Percentiles rank a stretch among this genome's conserved stretches.
These are phyloP conservation scores for Tolypeutes matacus DNA, from an alignment of 2,797 vertebrate genomes.

Conservation along the genomic window DNA sequence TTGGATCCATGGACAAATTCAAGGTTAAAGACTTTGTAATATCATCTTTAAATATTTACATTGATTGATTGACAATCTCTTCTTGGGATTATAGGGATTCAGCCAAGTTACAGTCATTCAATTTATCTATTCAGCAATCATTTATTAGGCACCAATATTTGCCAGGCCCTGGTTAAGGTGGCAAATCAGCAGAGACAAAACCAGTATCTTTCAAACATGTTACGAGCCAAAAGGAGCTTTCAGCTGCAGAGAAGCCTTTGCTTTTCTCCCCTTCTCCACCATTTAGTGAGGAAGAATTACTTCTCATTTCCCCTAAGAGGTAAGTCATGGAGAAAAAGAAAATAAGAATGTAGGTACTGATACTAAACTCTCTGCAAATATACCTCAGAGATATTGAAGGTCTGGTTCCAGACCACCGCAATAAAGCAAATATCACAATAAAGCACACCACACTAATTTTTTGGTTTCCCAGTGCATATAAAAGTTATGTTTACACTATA, in stretches of 20 bases:
- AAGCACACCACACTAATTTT: too few relatives aligned
- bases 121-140: neutral
- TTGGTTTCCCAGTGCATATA: too few relatives aligned
- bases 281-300: neutral
- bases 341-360: neutral
- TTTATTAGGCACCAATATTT: neutral
- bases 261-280: neutral
- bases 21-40: slow-evolving; percentile 47
- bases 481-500: too few relatives aligned
- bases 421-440: too few relatives aligned
- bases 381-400: too few relatives aligned
- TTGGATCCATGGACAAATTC: slow-evolving; percentile 30
- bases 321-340: neutral
- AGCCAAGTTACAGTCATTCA: neutral
- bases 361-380: neutral
- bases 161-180: too few relatives aligned
- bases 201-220: neutral
- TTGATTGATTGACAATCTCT: slow-evolving; percentile 44
- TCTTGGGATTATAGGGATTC: slow-evolving; percentile 34
- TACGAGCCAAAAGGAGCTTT: neutral
- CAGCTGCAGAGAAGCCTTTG: neutral
- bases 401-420: too few relatives aligned
- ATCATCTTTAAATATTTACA: slow-evolving; percentile 50
- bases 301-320: slow-evolving; percentile 20
- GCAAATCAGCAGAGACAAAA: neutral